Conservation (phyloP, 1,140 invertebrate species). For the Saccostrea echinata region DNA sequence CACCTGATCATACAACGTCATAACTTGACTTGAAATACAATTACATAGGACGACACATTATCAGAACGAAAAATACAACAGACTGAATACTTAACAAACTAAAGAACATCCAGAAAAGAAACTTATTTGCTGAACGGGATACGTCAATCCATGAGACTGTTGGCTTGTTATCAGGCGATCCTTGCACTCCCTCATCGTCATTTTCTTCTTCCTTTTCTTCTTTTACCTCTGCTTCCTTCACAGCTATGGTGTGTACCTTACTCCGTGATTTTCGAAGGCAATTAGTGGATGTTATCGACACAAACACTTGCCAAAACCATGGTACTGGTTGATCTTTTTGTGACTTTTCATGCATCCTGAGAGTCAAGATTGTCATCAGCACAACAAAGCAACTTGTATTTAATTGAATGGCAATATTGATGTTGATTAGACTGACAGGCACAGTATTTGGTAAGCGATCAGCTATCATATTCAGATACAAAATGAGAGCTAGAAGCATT, state of each 20-base stretch:
- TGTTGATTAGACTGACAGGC: neutral
- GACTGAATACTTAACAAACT: neutral
- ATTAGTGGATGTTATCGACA: neutral
- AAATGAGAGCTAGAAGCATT: slow-evolving; percentile 38
- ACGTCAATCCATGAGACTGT: neutral
- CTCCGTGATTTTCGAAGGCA: neutral
- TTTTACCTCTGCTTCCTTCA: neutral
- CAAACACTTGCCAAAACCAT: neutral
- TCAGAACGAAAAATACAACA: neutral
- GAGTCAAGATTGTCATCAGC: neutral
- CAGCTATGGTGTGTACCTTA: neutral
- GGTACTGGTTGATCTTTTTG: neutral
- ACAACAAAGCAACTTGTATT: neutral
- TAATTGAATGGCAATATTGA: neutral
- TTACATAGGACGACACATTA: neutral
- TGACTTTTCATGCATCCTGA: neutral
- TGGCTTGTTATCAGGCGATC: neutral
- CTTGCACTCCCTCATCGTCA: neutral
- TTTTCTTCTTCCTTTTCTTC: neutral
- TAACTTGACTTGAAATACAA: neutral
- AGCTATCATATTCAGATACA: slow-evolving; percentile 27
- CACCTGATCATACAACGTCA: too few relatives aligned
- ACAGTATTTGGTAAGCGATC: slow-evolving; percentile 10
- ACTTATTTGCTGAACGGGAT: neutral
- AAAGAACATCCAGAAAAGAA: neutral